These are phyloP conservation scores for Pomatostomus ruficeps DNA, from an alignment of 2,113 vertebrate genomes.

Conservation along the genomic window DNA sequence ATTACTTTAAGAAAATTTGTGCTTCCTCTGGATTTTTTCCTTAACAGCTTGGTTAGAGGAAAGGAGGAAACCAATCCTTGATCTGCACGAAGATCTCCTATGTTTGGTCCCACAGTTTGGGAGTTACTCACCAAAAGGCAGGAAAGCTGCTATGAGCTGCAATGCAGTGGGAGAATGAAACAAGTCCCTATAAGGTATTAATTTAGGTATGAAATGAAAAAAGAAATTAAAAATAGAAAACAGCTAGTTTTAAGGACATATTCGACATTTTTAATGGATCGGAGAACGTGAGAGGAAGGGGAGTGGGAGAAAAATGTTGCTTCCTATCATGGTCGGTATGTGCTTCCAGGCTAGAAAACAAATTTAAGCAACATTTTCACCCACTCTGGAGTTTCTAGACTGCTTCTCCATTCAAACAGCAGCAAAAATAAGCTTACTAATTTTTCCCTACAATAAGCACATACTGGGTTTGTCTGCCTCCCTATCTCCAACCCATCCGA, in stretches of 20 bases:
- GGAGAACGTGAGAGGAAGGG: neutral
- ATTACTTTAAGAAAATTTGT: neutral
- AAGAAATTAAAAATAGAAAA: neutral
- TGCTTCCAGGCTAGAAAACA: neutral
- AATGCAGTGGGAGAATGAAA: neutral
- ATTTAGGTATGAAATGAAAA: neutral
- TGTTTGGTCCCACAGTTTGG: neutral
- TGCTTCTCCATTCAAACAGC: neutral
- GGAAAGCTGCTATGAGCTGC: neutral
- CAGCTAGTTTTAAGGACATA: neutral
- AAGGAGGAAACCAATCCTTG: neutral
- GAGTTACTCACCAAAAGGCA: neutral
- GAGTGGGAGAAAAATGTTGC: neutral
- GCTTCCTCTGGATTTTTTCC: neutral
- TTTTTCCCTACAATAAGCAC: neutral
- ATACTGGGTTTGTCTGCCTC: neutral
- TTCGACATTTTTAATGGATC: neutral
- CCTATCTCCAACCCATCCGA: neutral
- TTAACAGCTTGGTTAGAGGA: neutral
- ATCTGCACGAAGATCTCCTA: neutral
- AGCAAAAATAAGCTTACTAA: constrained; percentile 9
- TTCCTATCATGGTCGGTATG: neutral
- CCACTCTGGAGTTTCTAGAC: neutral
- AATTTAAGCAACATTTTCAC: neutral
- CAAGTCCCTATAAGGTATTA: neutral